Evolutionary conservation across 2,888 invertebrate species (phyloP).

Genomic region (Gari tellinella): DNA sequence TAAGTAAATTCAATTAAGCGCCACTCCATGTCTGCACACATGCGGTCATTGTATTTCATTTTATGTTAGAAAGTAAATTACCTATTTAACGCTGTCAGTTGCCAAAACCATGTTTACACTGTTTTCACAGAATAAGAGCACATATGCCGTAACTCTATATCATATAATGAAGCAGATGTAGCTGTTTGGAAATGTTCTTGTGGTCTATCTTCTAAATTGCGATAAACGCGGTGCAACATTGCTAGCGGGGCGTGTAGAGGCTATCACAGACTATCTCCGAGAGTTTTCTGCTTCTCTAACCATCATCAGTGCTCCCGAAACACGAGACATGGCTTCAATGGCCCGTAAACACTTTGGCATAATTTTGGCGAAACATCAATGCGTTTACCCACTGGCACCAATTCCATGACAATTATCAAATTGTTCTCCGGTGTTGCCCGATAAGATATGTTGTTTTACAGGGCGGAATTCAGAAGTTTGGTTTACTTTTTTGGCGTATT

Average conservation of each 20-base stretch:
- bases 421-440: constrained; percentile 50
- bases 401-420: constrained; percentile 56
- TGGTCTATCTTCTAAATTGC: too few relatives aligned
- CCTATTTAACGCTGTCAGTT: constrained; percentile 3
- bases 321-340: constrained; percentile 22
- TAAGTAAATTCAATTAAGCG: too few relatives aligned
- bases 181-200: too few relatives aligned
- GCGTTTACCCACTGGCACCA: constrained; percentile 34
- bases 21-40: too few relatives aligned
- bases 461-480: constrained; percentile 30
- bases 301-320: constrained; percentile 31
- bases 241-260: constrained; percentile 34
- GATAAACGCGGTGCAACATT: constrained; percentile 23
- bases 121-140: not conserved
- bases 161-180: too few relatives aligned
- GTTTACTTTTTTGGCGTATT: constrained; percentile 41
- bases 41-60: not conserved
- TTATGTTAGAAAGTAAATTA: constrained; percentile 1
- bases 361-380: constrained; percentile 37
- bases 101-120: constrained; percentile 2
- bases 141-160: too few relatives aligned
- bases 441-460: constrained; percentile 42
- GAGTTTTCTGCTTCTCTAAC: constrained; percentile 24
- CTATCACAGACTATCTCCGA: constrained; percentile 42
- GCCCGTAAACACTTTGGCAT: constrained; percentile 48